phyloP scores from a whole-genome alignment of 2,797 vertebrate species.

The Hippocampus kuda region DNA sequence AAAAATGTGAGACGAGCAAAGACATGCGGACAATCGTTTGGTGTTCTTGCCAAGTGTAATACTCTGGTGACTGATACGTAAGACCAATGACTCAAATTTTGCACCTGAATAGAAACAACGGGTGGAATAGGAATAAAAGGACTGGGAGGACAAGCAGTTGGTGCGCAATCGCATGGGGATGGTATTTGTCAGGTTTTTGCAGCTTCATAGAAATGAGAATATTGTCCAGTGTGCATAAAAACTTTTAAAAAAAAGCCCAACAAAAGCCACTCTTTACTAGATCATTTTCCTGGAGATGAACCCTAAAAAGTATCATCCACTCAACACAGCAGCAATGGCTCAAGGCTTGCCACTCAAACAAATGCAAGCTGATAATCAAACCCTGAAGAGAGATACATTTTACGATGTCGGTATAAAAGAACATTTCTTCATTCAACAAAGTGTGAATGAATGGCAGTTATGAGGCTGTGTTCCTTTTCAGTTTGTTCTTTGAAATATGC shows the following conservation, averaged over 20 bases:
- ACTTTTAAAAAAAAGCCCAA: background rate
- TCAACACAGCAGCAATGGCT: no score
- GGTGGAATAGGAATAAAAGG: background rate
- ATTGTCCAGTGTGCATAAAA: background rate
- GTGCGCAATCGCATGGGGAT: background rate
- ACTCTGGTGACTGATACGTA: background rate
- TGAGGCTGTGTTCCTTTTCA: no score
- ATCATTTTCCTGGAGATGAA: no score
- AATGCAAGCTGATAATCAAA: no score
- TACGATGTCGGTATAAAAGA: no score
- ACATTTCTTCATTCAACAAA: no score
- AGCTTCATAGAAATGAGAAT: background rate
- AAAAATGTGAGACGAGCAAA: slow-evolving; percentile 12
- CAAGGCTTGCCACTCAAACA: no score
- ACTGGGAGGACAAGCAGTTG: background rate
- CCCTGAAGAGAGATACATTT: no score
- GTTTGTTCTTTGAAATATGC: no score
- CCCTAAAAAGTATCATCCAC: no score
- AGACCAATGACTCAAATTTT: background rate
- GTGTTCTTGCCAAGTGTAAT: background rate
- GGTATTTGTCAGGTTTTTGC: background rate
- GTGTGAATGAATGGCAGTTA: no score
- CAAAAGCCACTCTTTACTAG: no score
- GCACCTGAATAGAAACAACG: background rate
- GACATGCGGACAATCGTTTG: background rate